A percentile compares a stretch with the other conserved stretches of the same genome.
Evolutionary conservation across 1,140 invertebrate species (phyloP).

Genomic region (Cydia pomonella): DNA sequence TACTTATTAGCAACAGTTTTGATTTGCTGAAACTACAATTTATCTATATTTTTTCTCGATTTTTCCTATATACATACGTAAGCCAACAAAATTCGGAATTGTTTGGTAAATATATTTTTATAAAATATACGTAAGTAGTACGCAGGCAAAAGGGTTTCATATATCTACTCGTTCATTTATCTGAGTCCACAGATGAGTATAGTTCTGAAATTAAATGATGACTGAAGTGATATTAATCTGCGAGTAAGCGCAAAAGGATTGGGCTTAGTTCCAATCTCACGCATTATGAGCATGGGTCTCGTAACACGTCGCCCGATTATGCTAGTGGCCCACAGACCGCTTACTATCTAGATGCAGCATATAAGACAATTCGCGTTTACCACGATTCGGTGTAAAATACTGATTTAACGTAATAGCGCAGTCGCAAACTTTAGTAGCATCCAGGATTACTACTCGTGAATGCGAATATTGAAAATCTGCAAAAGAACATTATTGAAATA

Average conservation of each 20-base stretch:
- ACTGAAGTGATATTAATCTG: constrained; percentile 51
- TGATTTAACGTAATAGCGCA: too few species aligned
- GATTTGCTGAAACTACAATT: too few species aligned
- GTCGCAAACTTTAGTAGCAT: too few species aligned
- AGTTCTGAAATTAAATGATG: constrained; percentile 47
- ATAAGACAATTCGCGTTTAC: neutral
- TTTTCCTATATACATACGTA: too few species aligned
- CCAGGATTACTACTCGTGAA: too few species aligned
- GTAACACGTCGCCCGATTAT: constrained; percentile 31
- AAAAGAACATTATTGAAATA: too few species aligned
- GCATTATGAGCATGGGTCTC: constrained; percentile 53
- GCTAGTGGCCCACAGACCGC: neutral
- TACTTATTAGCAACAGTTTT: too few species aligned
- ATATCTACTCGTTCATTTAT: neutral
- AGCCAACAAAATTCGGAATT: too few species aligned
- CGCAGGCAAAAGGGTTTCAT: neutral
- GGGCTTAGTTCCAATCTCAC: constrained; percentile 62
- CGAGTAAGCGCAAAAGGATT: constrained; percentile 57
- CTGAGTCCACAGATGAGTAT: neutral
- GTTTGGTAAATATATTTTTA: too few species aligned
- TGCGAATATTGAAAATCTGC: too few species aligned
- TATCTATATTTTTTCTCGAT: too few species aligned
- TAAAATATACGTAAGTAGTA: neutral
- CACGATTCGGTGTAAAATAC: neutral
- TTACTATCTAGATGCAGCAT: neutral